Conservation (phyloP, 2,888 invertebrate species). For the Spatulosminthurus flaviceps region DNA sequence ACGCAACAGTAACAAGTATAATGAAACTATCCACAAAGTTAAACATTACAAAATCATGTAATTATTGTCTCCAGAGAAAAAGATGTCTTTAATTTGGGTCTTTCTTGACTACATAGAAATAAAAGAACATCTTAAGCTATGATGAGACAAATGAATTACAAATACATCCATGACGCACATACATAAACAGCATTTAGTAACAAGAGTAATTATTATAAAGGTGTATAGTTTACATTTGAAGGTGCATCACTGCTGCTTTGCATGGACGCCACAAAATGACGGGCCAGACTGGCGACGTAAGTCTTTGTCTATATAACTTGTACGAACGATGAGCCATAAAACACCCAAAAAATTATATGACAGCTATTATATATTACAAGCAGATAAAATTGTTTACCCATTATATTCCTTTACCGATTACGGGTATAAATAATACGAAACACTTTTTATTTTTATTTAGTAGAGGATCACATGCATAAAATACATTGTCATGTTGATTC, state of each 20-base stretch:
- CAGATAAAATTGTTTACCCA: constrained; percentile 36
- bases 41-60: too few relatives aligned
- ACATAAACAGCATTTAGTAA: too few relatives aligned
- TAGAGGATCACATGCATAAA: neutral
- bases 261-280: neutral
- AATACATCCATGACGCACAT: too few relatives aligned
- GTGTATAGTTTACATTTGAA: too few relatives aligned
- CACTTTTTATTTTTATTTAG: constrained; percentile 1
- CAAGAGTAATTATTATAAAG: too few relatives aligned
- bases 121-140: too few relatives aligned
- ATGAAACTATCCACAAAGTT: too few relatives aligned
- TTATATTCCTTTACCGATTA: constrained; percentile 20
- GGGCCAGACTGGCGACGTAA: constrained; percentile 29
- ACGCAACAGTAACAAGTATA: too few relatives aligned
- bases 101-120: too few relatives aligned
- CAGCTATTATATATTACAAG: constrained; percentile 35
- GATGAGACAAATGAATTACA: too few relatives aligned
- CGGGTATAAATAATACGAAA: constrained; percentile 21
- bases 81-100: too few relatives aligned
- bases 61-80: too few relatives aligned
- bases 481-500: neutral
- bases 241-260: neutral
- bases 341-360: constrained; percentile 31
- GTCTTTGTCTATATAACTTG: constrained; percentile 35
- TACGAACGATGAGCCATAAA: constrained; percentile 11